Percentiles rank a stretch among this genome's conserved stretches.
Conservation (phyloP, 1,140 invertebrate species). For the Drosophila pectinifera region DNA sequence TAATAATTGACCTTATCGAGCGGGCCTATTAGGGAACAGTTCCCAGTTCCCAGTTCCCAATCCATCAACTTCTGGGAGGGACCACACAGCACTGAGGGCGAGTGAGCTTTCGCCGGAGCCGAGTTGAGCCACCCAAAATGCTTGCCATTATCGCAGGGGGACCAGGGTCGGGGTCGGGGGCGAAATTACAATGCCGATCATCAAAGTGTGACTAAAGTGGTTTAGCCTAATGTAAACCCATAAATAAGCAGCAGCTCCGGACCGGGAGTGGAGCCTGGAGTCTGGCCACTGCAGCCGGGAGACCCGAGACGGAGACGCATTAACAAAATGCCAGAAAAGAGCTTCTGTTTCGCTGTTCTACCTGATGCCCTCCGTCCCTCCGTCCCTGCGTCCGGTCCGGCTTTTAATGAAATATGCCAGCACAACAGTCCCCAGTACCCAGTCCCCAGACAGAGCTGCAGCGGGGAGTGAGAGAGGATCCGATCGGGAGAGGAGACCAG, state of each 20-base stretch:
- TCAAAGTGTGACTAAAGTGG: constrained; percentile 85
- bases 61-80: constrained; percentile 58
- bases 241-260: constrained; percentile 65
- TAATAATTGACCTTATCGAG: constrained; percentile 78
- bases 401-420: constrained; percentile 83
- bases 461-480: constrained; percentile 13
- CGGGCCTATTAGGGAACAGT: constrained; percentile 36
- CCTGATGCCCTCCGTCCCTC: too few relatives aligned
- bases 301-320: constrained; percentile 67
- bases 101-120: constrained; percentile 30
- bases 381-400: constrained; percentile 20
- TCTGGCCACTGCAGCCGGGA: background rate
- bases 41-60: constrained; percentile 41
- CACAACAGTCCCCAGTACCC: constrained; percentile 35
- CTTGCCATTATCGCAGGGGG: constrained; percentile 64
- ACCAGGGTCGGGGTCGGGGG: background rate
- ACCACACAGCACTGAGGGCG: constrained; percentile 52
- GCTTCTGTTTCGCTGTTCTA: constrained; percentile 76
- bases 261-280: constrained; percentile 25
- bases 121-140: constrained; percentile 66
- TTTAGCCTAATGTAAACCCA: constrained; percentile 85
- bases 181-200: constrained; percentile 76
- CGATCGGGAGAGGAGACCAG: constrained; percentile 28
- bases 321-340: constrained; percentile 84
- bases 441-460: constrained; percentile 19